Base-by-base conservation (phyloP, 2,113 vertebrate genomes). In the Bucco capensis region DNA sequence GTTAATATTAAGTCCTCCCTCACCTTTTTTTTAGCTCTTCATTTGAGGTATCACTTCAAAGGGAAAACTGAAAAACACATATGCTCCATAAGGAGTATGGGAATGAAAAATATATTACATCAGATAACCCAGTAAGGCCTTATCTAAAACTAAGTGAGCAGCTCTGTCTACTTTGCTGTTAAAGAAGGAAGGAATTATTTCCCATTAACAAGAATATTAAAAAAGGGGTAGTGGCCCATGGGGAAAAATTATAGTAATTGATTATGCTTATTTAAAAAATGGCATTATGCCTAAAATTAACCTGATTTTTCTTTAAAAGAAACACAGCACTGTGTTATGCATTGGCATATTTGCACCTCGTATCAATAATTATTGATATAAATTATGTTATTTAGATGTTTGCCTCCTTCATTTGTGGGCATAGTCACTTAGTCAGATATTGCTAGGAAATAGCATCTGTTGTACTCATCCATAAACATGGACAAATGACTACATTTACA, bases 361-460 rank as follows among this genome's bases (percentile, higher is more conserved):
- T 79, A 83, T 73, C 40, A 74, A 83, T 88, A 89, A 91, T 94
- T 91, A 92, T 70, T 83, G 75, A 83, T 92, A 83, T 14, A 89
- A 92, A 89, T 88, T 72, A 60, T 28, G 42, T 79, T 88, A 88
- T 95, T 96, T 87, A 80, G 71, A 80, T 90, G 46, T 84, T 84
- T 89, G 3, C n/a, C 13, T 54, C 58, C 75, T 83, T 91, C 67
- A 19, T 80, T 49, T 57, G 64, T 70, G 47, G 82, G 75, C 50
- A 80, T 46, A 89, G 64, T 79, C 89, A 88, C 75, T 89, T 88
- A 92, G 85, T 75, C 74, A 94, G 83, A 42, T 42, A 66, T 37
- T 69, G 51, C 67, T 72, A 56, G 81, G 50, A 89, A 88, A 92
- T 31, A 89, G 70, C 81, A 89, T 93, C 86, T 82, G 71, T 73